phyloP scores from a whole-genome alignment of 2,113 vertebrate genomes.

The Pedionomus torquatus region DNA sequence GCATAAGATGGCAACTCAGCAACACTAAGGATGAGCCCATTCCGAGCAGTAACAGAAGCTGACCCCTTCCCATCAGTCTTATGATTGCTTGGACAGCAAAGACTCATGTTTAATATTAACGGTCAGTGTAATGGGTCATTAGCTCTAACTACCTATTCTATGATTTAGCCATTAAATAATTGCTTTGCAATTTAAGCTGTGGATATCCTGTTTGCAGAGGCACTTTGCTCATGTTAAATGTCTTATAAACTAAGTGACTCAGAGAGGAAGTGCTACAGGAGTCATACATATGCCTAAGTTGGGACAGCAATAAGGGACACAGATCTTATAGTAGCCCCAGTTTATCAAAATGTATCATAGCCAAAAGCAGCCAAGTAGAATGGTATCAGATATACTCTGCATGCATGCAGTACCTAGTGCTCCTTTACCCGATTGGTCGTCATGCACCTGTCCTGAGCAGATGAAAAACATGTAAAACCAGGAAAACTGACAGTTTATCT shows the following conservation, averaged over 20 bases:
- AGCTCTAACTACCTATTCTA: not conserved
- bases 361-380: not conserved
- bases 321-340: not conserved
- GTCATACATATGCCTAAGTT: not conserved
- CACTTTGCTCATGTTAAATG: not conserved
- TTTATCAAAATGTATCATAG: not conserved
- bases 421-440: not conserved
- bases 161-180: not conserved
- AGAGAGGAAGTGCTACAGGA: not conserved
- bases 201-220: not conserved
- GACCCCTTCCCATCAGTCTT: not conserved
- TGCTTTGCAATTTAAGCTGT: not conserved
- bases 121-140: not conserved
- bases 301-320: not conserved
- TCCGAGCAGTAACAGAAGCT: not conserved
- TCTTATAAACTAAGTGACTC: not conserved
- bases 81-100: not conserved
- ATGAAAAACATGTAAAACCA: not conserved
- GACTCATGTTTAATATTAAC: not conserved
- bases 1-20: not conserved
- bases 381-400: not conserved
- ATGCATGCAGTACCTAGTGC: accelerated
- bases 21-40: not conserved
- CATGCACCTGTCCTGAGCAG: not conserved
- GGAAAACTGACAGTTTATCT: not conserved